Base-by-base conservation (phyloP, 2,888 invertebrate species). In the Thumatha senex region DNA sequence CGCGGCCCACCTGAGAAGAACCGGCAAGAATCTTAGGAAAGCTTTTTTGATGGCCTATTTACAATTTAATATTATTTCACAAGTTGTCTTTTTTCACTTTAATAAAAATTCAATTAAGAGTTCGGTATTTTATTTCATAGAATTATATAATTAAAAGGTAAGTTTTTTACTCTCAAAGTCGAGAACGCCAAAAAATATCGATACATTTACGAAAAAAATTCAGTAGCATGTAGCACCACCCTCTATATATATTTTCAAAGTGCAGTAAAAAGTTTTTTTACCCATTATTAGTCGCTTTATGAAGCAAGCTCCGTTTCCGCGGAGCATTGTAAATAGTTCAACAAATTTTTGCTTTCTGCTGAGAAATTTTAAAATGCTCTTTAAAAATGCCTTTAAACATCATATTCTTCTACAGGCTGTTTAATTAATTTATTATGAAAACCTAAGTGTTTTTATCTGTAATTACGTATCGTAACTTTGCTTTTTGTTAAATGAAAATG, bases 261-360 rank as follows among this genome's bases (percentile, higher is more conserved):
- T 58, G 60, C 56, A 63, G 58, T 56, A 63, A 61, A 58, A 46
- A 45, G 54, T 61, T 68, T 68, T n/a, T 66, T 64, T 60, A 47
- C 50, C 48, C 47, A 55, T 57, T 63, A 61, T 60, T 58, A 64
- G 73, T 70, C 63, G 58, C 46, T 58, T 67, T 65, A 63, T 60
- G 70, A 63, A 67, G 63, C 55, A 2, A n/a, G 60, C 56, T 53
- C 40, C 46, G 60, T 56, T 54, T 53, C 60, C 56, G 63, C 40
- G 15, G 30, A 42, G 72, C 74, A 75, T 78, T 78, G 78, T 74
- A 77, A 80, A 73, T 62, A 70, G 72, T 67, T 57, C 51, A 61
- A 61, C 72, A 4, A 80, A 79, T 79, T 78, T 69, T 67, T 65
- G 54, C 67, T 66, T 67, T 68, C 58, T 67, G 65, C 49, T 31